phyloP scores from a whole-genome alignment of 2,797 vertebrate species.

The Zenarchopterus dispar region DNA sequence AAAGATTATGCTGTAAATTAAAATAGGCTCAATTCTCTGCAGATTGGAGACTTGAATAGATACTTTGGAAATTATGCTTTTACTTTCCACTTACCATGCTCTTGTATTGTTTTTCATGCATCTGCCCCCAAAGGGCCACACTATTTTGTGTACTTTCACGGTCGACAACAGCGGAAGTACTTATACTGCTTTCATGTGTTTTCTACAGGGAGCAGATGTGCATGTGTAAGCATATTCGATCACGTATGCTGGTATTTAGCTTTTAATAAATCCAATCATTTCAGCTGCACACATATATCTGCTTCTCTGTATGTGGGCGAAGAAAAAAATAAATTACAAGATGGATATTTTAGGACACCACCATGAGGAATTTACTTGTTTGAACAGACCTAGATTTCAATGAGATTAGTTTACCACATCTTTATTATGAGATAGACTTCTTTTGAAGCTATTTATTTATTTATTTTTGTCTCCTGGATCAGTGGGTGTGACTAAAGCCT shows the following conservation, averaged over 20 bases:
- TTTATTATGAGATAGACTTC: conserved; percentile 42
- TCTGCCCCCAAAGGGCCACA: conserved; percentile 46
- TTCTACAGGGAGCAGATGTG: conserved; percentile 57
- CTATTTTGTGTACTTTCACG: conserved; percentile 57
- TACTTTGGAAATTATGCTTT: conserved; percentile 25
- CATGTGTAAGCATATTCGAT: conserved; percentile 62
- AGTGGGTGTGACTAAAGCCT: conserved; percentile 67
- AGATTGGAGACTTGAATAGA: conserved; percentile 47
- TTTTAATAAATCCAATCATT: conserved; percentile 49
- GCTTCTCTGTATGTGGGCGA: conserved; percentile 21
- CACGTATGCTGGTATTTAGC: conserved; percentile 43
- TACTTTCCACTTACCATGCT: conserved; percentile 34
- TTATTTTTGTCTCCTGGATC: conserved; percentile 35
- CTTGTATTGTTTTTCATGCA: conserved; percentile 43
- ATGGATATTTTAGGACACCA: conserved; percentile 4
- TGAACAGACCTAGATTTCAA: conserved; percentile 32
- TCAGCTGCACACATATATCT: conserved; percentile 12
- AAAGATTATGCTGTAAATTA: conserved; percentile 35
- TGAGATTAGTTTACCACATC: conserved; percentile 29
- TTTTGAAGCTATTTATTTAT: conserved; percentile 51
- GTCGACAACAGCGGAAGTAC: conserved; percentile 53
- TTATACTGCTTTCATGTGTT: conserved; percentile 53
- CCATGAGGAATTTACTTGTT: conserved; percentile 12
- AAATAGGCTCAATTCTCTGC: conserved; percentile 26
- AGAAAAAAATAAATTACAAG: conserved; percentile 23